These are phyloP conservation scores for Zoanthus sociatus DNA, from an alignment of 92 coral and sea anemone species.

Conservation along the genomic window DNA sequence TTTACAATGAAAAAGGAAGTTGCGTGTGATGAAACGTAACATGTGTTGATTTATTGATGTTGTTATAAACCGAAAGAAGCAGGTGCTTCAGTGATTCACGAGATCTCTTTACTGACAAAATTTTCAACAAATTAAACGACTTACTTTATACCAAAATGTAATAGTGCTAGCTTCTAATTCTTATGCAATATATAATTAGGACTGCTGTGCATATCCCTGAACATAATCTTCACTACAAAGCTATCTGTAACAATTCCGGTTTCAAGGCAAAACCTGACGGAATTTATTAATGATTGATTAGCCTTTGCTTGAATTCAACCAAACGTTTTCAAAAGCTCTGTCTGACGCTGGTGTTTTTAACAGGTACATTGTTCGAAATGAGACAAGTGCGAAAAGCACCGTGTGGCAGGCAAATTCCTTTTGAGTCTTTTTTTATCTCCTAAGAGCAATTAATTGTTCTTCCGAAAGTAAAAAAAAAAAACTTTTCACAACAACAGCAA, in stretches of 20 bases:
- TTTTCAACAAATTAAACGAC: background rate
- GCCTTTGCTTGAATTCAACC: constrained; percentile 8
- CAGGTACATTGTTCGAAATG: constrained; percentile 12
- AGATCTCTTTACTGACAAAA: background rate
- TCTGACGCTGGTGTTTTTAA: background rate
- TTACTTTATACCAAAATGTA: background rate
- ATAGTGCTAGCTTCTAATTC: background rate
- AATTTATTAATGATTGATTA: constrained; percentile 28
- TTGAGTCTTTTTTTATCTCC: constrained; percentile 4
- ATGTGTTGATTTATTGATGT: background rate
- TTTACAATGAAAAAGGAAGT: background rate
- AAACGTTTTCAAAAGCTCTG: constrained; percentile 30
- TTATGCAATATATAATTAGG: background rate
- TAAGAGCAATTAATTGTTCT: constrained; percentile 17
- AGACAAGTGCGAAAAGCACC: background rate
- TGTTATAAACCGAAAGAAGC: background rate
- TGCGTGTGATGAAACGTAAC: constrained; percentile 24
- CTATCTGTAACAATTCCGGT: background rate
- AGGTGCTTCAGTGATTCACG: background rate
- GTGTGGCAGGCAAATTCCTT: constrained; percentile 25
- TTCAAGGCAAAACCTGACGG: background rate
- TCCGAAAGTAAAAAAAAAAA: background rate
- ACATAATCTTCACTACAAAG: background rate
- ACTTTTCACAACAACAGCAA: constrained; percentile 12
- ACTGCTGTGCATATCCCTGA: background rate